Evolutionary conservation across 2,888 invertebrate species (phyloP).

Genomic region (Agapostemon virescens): DNA sequence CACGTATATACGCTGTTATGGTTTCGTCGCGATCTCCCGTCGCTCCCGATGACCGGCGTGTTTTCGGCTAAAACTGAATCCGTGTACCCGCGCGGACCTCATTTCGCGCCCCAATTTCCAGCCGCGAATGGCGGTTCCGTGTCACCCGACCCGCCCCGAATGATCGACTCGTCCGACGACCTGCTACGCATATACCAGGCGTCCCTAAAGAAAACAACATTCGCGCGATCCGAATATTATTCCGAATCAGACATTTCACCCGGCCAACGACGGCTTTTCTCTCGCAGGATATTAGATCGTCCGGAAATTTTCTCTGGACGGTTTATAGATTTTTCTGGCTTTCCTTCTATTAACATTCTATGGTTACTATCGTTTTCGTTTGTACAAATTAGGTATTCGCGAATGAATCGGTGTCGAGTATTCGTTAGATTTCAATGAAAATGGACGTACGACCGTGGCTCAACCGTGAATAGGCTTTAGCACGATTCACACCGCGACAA

Average conservation of each 20-base stretch:
- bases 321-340: too few species aligned
- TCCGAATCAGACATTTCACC: background rate
- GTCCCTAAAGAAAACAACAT: conserved; percentile 11
- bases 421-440: too few species aligned
- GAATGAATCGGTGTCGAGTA: background rate
- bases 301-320: background rate
- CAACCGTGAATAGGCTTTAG: too few species aligned
- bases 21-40: conserved; percentile 32
- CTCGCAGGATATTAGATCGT: background rate
- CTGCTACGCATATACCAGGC: background rate
- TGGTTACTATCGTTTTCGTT: too few species aligned
- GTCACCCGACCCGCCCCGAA: conserved; percentile 28
- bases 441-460: background rate
- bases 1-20: conserved; percentile 11
- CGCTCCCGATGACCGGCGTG: conserved; percentile 31
- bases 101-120: conserved; percentile 44
- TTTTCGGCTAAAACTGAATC: conserved; percentile 51
- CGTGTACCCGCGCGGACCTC: conserved; percentile 34
- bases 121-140: conserved; percentile 48
- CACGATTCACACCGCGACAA: too few species aligned
- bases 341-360: too few species aligned
- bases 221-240: background rate
- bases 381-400: background rate
- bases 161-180: conserved; percentile 14
- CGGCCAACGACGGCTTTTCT: background rate